Conservation (phyloP, 2,113 vertebrate species). For the Atrichornis clamosus region DNA sequence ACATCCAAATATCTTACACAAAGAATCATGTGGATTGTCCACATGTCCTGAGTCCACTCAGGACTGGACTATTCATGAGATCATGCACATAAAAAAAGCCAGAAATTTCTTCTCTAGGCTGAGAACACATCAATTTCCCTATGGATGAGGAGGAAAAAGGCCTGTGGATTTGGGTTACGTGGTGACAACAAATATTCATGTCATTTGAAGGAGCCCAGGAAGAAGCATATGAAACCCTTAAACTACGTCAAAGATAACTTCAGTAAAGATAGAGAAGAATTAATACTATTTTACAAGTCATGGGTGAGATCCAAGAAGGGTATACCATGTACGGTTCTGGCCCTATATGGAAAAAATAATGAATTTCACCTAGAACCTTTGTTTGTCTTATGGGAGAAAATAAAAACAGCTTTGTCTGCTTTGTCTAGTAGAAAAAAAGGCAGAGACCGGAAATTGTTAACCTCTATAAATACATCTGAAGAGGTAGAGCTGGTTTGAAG, state of each 20-base stretch:
- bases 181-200: neutral
- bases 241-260: neutral
- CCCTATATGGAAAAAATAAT: neutral
- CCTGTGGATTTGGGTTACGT: neutral
- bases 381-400: neutral
- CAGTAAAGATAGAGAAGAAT: neutral
- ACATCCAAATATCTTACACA: neutral
- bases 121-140: neutral
- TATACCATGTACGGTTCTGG: neutral
- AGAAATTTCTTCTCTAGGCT: neutral
- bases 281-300: neutral
- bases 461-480: neutral
- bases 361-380: neutral
- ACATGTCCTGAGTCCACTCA: too few species aligned
- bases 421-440: neutral
- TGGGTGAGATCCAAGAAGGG: neutral
- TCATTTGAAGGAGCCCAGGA: neutral
- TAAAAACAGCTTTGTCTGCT: neutral
- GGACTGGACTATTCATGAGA: neutral
- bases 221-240: neutral
- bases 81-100: neutral
- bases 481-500: neutral
- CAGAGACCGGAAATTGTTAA: neutral
- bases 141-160: neutral
- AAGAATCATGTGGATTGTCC: neutral